These are phyloP conservation scores for Elanoides forficatus DNA, from an alignment of 2,113 vertebrate species.

Conservation along the genomic window DNA sequence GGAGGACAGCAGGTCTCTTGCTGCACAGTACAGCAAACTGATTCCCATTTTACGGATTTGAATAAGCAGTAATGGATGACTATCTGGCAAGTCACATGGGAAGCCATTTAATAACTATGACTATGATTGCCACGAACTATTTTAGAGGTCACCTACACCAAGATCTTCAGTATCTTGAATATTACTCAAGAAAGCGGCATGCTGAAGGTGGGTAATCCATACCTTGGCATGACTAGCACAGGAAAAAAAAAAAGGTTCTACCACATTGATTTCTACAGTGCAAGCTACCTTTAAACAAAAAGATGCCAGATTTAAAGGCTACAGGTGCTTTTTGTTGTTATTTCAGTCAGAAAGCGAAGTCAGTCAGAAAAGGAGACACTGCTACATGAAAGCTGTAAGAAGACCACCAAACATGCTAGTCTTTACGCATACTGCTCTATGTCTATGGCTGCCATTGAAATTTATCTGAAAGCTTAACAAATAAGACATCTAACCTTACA, in stretches of 20 bases:
- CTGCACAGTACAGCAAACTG: not conserved
- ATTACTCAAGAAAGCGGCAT: not conserved
- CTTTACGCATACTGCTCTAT: not conserved
- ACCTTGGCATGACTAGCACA: not conserved
- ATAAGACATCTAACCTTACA: fast-evolving
- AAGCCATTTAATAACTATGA: not conserved
- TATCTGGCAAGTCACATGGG: not conserved
- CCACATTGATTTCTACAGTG: not conserved
- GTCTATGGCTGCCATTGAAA: not conserved
- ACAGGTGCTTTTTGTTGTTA: not conserved
- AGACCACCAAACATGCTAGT: not conserved
- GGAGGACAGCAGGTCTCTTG: not conserved
- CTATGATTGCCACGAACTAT: not conserved
- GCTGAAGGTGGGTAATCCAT: not conserved
- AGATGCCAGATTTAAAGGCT: not conserved
- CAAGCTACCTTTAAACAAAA: not conserved
- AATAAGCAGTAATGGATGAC: not conserved
- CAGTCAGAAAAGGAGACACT: not conserved
- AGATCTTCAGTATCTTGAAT: not conserved
- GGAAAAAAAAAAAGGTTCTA: not conserved
- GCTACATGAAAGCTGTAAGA: not conserved
- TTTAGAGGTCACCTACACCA: not conserved
- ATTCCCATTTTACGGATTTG: not conserved
- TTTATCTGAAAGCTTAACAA: not conserved
- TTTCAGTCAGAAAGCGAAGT: not conserved